phyloP scores from a whole-genome alignment of 2,113 vertebrate species.

The Bagarius yarrelli region DNA sequence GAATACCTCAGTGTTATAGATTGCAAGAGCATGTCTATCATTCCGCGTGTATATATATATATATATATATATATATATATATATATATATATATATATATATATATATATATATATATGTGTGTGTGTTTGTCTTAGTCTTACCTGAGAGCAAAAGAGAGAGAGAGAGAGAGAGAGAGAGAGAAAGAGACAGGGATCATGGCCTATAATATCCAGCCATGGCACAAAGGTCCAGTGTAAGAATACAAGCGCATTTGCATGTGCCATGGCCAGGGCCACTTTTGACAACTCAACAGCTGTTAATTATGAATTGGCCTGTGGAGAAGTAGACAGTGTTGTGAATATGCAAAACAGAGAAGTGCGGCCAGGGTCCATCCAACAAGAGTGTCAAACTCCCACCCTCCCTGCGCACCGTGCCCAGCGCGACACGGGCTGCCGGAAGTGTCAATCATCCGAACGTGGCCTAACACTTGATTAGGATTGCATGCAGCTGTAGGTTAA shows the following conservation, averaged over 20 bases:
- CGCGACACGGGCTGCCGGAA: conserved; percentile 69
- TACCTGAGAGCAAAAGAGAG: conserved; percentile 31
- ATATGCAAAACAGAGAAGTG: conserved; percentile 73
- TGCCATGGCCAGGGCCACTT: conserved; percentile 71
- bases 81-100: conserved; percentile 7
- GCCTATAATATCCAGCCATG: conserved; percentile 72
- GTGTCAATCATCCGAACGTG: conserved; percentile 69
- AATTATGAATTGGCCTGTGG: conserved; percentile 78
- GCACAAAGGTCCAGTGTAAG: conserved; percentile 71
- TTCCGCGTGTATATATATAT: conserved; percentile 38
- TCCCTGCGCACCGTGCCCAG: conserved; percentile 58
- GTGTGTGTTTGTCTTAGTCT: no score
- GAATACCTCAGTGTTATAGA: conserved; percentile 25
- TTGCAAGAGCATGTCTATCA: conserved; percentile 39
- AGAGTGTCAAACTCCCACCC: conserved; percentile 71
- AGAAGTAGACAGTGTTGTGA: conserved; percentile 76
- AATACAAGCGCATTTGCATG: conserved; percentile 75
- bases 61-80: conserved; percentile 32
- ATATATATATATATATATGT: neutral
- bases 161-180: conserved; percentile 35
- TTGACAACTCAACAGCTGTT: conserved; percentile 83
- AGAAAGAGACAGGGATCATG: conserved; percentile 67
- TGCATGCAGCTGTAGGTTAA: neutral
- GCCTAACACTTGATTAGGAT: conserved; percentile 55
- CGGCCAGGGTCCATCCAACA: conserved; percentile 65